Evolutionary conservation across 35 echinoderm and acorn worm genomes (phyloP).

Genomic region (Apostichopus californicus): DNA sequence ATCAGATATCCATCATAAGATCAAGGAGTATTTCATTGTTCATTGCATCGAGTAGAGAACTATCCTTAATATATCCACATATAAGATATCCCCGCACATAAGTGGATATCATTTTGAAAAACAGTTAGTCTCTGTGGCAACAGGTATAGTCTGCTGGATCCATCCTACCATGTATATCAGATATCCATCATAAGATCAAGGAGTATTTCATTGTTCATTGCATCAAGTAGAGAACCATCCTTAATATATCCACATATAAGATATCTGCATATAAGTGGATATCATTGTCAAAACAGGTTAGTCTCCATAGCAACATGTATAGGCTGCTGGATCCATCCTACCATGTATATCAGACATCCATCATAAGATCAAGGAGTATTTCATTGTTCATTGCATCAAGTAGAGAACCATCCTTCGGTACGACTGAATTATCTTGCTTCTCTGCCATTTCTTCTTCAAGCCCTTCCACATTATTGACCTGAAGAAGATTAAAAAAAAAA

Average conservation of each 20-base stretch:
- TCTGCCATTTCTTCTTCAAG: slow-evolving; percentile 2
- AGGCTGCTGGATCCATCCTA: too few species aligned
- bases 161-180: too few species aligned
- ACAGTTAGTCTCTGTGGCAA: background rate
- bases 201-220: too few species aligned
- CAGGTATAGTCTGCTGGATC: background rate
- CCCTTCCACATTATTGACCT: slow-evolving; percentile 27
- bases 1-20: slow-evolving; percentile 15
- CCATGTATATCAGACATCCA: background rate
- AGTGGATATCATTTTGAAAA: too few species aligned
- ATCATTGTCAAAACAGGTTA: too few species aligned
- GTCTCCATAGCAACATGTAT: too few species aligned
- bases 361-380: slow-evolving; percentile 13
- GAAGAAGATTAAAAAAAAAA: background rate
- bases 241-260: too few species aligned
- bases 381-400: slow-evolving; percentile 12
- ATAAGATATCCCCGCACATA: too few species aligned
- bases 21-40: slow-evolving; percentile 21
- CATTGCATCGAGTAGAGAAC: background rate
- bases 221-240: too few species aligned
- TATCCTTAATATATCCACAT: background rate
- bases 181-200: too few species aligned
- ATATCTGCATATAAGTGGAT: too few species aligned
- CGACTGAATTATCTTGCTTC: background rate
- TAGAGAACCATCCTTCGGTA: background rate